These are phyloP conservation scores for Aphis craccivora DNA, from an alignment of 1,140 invertebrate species.

Conservation along the genomic window DNA sequence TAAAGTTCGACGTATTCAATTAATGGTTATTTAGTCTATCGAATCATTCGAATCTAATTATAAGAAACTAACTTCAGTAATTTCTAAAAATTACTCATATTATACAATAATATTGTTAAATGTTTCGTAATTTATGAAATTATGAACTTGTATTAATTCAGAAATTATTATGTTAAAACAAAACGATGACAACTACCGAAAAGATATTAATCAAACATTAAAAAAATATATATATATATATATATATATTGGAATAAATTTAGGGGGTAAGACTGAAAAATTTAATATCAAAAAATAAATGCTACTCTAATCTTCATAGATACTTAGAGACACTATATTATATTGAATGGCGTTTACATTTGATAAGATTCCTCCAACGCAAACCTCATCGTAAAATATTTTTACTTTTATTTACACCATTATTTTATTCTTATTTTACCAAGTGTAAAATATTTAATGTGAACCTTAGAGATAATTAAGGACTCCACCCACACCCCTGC, in stretches of 20 bases:
- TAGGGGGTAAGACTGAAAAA: not conserved
- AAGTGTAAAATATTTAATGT: not conserved
- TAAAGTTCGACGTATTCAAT: not conserved
- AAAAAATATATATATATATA: not conserved
- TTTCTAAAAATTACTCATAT: no score
- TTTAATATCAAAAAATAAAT: not conserved
- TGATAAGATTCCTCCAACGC: not conserved
- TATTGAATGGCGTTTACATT: not conserved
- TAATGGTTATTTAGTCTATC: not conserved
- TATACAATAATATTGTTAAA: no score
- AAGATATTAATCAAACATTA: not conserved
- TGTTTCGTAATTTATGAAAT: no score
- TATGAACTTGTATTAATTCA: no score
- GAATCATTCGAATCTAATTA: not conserved
- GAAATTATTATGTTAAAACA: no score
- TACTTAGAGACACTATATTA: not conserved
- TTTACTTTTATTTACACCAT: not conserved
- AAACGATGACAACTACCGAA: no score
- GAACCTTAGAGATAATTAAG: not conserved
- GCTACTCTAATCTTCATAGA: not conserved
- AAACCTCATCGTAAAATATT: not conserved
- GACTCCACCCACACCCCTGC: not conserved
- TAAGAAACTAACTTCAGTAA: no score
- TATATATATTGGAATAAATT: not conserved
- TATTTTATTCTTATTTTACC: not conserved